Evolutionary conservation across 2,113 vertebrate genomes (phyloP).

Genomic region (Pseudolaguvia tuberculata): DNA sequence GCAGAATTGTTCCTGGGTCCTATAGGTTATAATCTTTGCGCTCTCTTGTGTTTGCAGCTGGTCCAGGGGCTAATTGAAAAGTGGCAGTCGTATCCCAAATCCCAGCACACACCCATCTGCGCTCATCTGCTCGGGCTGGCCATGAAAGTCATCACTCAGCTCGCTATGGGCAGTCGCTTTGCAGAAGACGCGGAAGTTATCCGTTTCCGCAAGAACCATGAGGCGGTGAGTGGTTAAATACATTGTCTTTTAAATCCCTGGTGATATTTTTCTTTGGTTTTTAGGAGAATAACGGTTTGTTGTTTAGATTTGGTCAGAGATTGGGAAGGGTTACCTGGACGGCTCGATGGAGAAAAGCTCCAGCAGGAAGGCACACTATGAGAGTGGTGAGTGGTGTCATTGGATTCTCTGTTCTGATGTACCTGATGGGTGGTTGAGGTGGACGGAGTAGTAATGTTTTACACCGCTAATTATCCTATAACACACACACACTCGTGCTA

Average conservation of each 20-base stretch:
- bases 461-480: no score
- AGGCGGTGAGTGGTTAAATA: slow-evolving; percentile 73
- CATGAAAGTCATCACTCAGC: slow-evolving; percentile 87
- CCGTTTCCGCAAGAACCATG: slow-evolving; percentile 86
- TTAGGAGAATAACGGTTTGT: background rate
- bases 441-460: no score
- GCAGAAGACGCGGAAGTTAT: slow-evolving; percentile 80
- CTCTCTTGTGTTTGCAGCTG: slow-evolving; percentile 64
- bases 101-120: slow-evolving; percentile 85
- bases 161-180: slow-evolving; percentile 83
- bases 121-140: slow-evolving; percentile 90
- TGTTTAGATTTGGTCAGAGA: slow-evolving; percentile 90
- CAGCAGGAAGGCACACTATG: slow-evolving; percentile 81
- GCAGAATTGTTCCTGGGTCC: background rate
- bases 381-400: slow-evolving; percentile 72
- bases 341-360: slow-evolving; percentile 88
- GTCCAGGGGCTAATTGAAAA: slow-evolving; percentile 86
- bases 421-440: no score
- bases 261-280: background rate
- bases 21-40: background rate
- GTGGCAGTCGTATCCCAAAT: slow-evolving; percentile 81
- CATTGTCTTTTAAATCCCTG: background rate
- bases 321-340: slow-evolving; percentile 91
- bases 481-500: no score
- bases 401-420: no score